These are phyloP conservation scores for Theocolax elegans DNA, from an alignment of 1,140 invertebrate genomes.

Conservation along the genomic window DNA sequence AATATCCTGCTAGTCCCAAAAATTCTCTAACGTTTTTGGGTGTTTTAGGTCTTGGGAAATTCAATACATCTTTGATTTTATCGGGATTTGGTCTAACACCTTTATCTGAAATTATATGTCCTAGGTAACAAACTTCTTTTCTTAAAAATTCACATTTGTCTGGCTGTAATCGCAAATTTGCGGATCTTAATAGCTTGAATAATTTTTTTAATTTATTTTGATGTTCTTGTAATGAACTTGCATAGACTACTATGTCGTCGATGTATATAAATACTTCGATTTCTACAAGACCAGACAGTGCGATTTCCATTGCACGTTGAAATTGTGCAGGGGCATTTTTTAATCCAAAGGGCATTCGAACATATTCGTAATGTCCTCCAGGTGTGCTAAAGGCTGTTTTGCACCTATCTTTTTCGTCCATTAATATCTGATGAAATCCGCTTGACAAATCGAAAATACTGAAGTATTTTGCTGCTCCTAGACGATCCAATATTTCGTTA, in stretches of 20 bases:
- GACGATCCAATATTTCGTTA: slow-evolving; percentile 54
- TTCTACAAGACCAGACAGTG: slow-evolving; percentile 29
- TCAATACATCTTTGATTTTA: neutral
- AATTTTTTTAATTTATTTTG: slow-evolving; percentile 20
- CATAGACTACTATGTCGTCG: slow-evolving; percentile 57
- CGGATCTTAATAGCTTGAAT: neutral
- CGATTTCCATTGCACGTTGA: slow-evolving; percentile 56
- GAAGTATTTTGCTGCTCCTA: slow-evolving; percentile 57
- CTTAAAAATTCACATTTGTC: slow-evolving; percentile 30
- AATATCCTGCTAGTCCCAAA: neutral
- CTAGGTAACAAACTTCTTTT: slow-evolving; percentile 3
- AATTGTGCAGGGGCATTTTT: slow-evolving; percentile 56
- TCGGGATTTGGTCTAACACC: neutral
- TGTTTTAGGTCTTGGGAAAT: neutral
- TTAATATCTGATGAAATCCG: slow-evolving; percentile 68
- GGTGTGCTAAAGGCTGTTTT: slow-evolving; percentile 62
- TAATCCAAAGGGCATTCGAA: slow-evolving; percentile 42
- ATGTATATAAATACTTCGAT: slow-evolving; percentile 47
- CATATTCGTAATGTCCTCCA: slow-evolving; percentile 28
- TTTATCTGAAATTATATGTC: neutral
- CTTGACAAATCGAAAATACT: slow-evolving; percentile 60
- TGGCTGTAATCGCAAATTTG: slow-evolving; percentile 11
- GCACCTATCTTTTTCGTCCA: slow-evolving; percentile 53
- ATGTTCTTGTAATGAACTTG: slow-evolving; percentile 53
- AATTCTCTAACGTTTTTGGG: neutral